These are phyloP conservation scores for Caenorhabditis angaria DNA, from an alignment of 2,888 invertebrate genomes.

Conservation along the genomic window DNA sequence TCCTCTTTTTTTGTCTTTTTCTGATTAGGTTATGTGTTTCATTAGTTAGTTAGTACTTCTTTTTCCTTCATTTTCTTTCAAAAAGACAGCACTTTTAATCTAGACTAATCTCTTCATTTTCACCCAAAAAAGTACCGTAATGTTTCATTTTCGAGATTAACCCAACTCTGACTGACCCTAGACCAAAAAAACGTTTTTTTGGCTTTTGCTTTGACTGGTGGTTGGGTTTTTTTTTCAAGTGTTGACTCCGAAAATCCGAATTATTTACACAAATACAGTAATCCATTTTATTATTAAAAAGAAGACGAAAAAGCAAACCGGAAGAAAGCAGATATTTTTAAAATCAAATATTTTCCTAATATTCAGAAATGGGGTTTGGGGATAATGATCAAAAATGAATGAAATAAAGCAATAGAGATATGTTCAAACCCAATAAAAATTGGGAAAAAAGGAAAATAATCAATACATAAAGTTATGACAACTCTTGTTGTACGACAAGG, in stretches of 20 bases:
- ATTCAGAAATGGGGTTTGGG: not conserved
- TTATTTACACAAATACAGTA: constrained; percentile 3
- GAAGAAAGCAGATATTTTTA: not conserved
- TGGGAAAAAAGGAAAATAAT: constrained; percentile 8
- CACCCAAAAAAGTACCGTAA: not conserved
- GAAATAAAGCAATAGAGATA: not conserved
- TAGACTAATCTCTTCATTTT: constrained; percentile 15
- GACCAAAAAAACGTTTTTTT: not conserved
- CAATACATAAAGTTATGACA: constrained; percentile 20
- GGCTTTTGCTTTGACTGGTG: not conserved
- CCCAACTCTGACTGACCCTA: no score
- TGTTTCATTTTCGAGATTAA: no score
- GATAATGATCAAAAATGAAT: not conserved
- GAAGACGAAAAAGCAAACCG: constrained; percentile 3
- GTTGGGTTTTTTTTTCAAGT: not conserved
- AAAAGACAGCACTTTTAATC: constrained; percentile 25
- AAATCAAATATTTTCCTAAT: not conserved
- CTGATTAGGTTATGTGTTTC: constrained; percentile 42
- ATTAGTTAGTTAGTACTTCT: constrained; percentile 24
- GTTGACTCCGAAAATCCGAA: not conserved
- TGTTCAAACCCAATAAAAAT: not conserved
- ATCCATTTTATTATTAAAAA: not conserved
- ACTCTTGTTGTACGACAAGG: not conserved
- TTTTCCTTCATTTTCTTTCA: constrained; percentile 18
- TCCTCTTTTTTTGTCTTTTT: constrained; percentile 19